A percentile compares a stretch with the other conserved stretches of the same genome.
These are phyloP conservation scores for Drosophila kanekoi DNA, from an alignment of 2,888 invertebrate species.

Conservation along the genomic window DNA sequence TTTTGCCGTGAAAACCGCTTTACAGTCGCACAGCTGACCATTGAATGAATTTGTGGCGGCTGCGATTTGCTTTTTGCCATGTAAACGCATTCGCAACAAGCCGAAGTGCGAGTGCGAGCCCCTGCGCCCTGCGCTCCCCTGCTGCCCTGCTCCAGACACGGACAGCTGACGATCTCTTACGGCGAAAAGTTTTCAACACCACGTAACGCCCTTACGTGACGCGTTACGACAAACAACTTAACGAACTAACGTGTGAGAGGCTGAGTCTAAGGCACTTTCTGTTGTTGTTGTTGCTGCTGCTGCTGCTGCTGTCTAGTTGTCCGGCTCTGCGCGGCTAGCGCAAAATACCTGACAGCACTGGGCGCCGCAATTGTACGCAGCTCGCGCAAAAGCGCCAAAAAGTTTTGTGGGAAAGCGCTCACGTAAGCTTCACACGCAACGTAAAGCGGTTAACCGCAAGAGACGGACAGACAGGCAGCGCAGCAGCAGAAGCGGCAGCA, in stretches of 20 bases:
- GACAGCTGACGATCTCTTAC: slow-evolving; percentile 74
- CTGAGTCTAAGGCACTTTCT: slow-evolving; percentile 53
- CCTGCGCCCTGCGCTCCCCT: not conserved
- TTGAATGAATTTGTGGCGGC: slow-evolving; percentile 81
- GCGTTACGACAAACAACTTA: slow-evolving; percentile 55
- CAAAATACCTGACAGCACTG: slow-evolving; percentile 71
- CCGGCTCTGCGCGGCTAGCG: slow-evolving; percentile 63
- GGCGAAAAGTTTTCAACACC: slow-evolving; percentile 69
- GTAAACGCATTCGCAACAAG: slow-evolving; percentile 80
- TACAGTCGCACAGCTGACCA: slow-evolving; percentile 84
- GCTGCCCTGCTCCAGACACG: not conserved
- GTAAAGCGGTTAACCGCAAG: slow-evolving; percentile 75
- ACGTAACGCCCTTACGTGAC: slow-evolving; percentile 59
- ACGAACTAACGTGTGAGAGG: slow-evolving; percentile 48
- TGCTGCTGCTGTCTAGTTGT: slow-evolving; percentile 34
- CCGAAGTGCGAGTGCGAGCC: slow-evolving; percentile 39
- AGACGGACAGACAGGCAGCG: slow-evolving; percentile 41
- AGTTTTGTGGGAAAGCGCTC: slow-evolving; percentile 39
- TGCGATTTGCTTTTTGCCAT: slow-evolving; percentile 79
- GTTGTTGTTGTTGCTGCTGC: slow-evolving; percentile 9
- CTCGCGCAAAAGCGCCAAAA: slow-evolving; percentile 55
- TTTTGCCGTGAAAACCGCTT: slow-evolving; percentile 75
- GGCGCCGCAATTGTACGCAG: slow-evolving; percentile 48
- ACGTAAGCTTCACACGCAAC: slow-evolving; percentile 65
- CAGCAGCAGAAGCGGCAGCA: slow-evolving; percentile 16